These are phyloP conservation scores for Lucifuga dentata DNA, from an alignment of 2,113 vertebrate genomes.

Conservation along the genomic window DNA sequence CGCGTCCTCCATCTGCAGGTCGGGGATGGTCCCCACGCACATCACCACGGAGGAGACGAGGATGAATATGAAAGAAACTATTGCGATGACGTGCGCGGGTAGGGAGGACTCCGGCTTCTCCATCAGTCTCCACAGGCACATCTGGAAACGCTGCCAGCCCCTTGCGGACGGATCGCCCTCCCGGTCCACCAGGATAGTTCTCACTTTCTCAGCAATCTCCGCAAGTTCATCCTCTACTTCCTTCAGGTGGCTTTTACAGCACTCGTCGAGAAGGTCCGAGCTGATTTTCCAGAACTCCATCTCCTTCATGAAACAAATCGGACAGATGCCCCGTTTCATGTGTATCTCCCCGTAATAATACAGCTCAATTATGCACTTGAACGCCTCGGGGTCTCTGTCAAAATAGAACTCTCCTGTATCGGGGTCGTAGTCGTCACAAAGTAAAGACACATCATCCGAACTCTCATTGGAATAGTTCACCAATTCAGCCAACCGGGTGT, in stretches of 20 bases:
- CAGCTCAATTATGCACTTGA: slow-evolving; percentile 92
- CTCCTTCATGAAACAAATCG: slow-evolving; percentile 96
- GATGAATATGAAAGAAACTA: slow-evolving; percentile 95
- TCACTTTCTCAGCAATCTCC: slow-evolving; percentile 94
- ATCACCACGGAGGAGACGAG: slow-evolving; percentile 93
- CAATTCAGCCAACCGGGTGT: slow-evolving; percentile 92
- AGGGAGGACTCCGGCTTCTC: slow-evolving; percentile 96
- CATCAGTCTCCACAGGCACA: slow-evolving; percentile 93
- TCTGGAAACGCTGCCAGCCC: slow-evolving; percentile 89
- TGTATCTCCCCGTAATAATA: slow-evolving; percentile 96
- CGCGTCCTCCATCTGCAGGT: slow-evolving; percentile 89
- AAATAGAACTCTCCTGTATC: slow-evolving; percentile 95
- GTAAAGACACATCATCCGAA: slow-evolving; percentile 74
- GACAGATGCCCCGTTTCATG: slow-evolving; percentile 95
- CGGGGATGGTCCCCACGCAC: slow-evolving; percentile 96
- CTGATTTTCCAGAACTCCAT: slow-evolving; percentile 99
- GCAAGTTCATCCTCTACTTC: slow-evolving; percentile 94
- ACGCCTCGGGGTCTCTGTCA: slow-evolving; percentile 95
- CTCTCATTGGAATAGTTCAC: slow-evolving; percentile 82
- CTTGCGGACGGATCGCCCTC: slow-evolving; percentile 85
- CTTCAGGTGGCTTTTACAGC: slow-evolving; percentile 89
- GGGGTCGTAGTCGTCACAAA: slow-evolving; percentile 96
- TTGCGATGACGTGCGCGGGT: slow-evolving; percentile 88
- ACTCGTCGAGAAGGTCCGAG: slow-evolving; percentile 91
- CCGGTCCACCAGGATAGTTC: slow-evolving; percentile 91